phyloP scores from a whole-genome alignment of 1,140 invertebrate species.

The Drosophila rhopaloa region DNA sequence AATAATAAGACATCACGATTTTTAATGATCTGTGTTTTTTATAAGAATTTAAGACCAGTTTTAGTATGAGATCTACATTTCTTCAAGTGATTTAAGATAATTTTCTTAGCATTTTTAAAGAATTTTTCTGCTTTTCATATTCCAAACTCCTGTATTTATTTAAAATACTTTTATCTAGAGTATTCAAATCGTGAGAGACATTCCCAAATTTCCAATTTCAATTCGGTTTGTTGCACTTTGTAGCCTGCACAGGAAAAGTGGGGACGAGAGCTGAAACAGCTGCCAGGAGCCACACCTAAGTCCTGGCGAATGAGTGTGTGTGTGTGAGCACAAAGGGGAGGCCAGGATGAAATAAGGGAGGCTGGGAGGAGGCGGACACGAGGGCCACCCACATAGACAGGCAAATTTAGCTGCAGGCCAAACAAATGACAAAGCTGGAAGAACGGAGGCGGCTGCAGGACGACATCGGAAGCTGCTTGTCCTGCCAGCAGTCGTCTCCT shows the following conservation, averaged over 20 bases:
- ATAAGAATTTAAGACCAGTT: too few relatives aligned
- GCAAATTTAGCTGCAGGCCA: constrained; percentile 82
- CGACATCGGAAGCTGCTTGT: constrained; percentile 73
- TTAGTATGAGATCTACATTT: too few relatives aligned
- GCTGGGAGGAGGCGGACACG: not conserved
- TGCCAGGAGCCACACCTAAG: constrained; percentile 79
- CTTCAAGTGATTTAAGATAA: too few relatives aligned
- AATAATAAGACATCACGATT: too few relatives aligned
- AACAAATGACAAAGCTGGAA: constrained; percentile 77
- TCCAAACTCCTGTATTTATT: too few relatives aligned
- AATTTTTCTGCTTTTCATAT: too few relatives aligned
- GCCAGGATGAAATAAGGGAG: constrained; percentile 17
- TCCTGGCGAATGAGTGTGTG: constrained; percentile 36
- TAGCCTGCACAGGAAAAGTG: constrained; percentile 26
- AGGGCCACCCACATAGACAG: constrained; percentile 41
- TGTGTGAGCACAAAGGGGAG: constrained; percentile 29
- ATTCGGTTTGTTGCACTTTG: constrained; percentile 82
- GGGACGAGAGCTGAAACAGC: constrained; percentile 55
- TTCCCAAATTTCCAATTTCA: constrained; percentile 60
- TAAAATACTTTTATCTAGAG: not conserved
- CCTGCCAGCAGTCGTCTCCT: constrained; percentile 64
- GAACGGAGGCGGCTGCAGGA: constrained; percentile 27
- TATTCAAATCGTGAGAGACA: constrained; percentile 24
- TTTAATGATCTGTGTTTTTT: too few relatives aligned
- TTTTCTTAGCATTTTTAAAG: too few relatives aligned